These are phyloP conservation scores for Ibycter americanus DNA, from an alignment of 2,797 vertebrate species.

Conservation along the genomic window DNA sequence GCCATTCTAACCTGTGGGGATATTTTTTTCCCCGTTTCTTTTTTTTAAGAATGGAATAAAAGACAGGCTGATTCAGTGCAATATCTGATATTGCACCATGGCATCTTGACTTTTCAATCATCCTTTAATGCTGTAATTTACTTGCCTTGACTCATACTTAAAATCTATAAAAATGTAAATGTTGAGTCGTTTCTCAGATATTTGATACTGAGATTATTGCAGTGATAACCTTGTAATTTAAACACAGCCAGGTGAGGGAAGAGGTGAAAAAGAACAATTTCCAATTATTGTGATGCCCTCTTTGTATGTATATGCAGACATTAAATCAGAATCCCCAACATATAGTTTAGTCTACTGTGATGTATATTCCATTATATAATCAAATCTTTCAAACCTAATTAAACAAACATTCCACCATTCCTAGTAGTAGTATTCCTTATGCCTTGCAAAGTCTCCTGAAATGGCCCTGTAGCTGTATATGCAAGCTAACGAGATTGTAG, in stretches of 20 bases:
- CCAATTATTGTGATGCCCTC: neutral
- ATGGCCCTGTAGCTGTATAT: neutral
- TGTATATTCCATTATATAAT: neutral
- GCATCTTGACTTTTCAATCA: neutral
- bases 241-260: neutral
- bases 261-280: neutral
- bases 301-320: neutral
- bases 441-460: neutral
- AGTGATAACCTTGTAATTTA: neutral
- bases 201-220: neutral
- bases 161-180: constrained; percentile 18
- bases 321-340: neutral
- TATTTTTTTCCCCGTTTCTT: too few species aligned
- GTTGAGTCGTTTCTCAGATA: neutral
- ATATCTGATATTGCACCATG: neutral
- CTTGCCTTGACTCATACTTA: neutral
- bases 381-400: neutral
- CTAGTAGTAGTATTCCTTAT: neutral
- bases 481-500: neutral
- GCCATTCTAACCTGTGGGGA: accelerated
- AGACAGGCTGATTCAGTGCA: neutral
- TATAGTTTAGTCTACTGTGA: neutral
- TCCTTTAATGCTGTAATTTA: neutral
- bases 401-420: neutral
- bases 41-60: neutral